phyloP scores from a whole-genome alignment of 2,797 vertebrate genomes.

The Darevskia nairensis region DNA sequence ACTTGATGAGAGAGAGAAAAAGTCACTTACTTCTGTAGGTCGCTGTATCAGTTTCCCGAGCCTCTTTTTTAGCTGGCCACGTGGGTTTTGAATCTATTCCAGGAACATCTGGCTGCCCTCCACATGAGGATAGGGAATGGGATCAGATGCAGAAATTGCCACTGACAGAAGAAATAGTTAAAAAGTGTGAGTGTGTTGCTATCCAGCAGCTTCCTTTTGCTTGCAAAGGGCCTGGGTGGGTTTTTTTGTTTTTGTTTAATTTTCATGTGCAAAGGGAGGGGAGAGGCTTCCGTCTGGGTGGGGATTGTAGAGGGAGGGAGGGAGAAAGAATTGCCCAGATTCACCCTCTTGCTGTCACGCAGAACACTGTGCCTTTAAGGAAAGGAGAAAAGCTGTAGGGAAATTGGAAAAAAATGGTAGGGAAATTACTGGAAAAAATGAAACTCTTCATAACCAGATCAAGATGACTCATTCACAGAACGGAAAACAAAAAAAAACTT shows the following conservation, averaged over 20 bases:
- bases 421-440: slow-evolving; percentile 62
- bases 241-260: neutral
- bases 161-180: neutral
- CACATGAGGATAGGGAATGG: neutral
- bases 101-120: neutral
- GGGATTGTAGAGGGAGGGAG: slow-evolving; percentile 24
- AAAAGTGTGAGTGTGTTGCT: neutral
- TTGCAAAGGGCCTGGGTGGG: neutral
- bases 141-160: neutral
- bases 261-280: slow-evolving; percentile 54
- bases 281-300: slow-evolving; percentile 56
- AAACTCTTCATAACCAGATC: neutral
- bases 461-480: slow-evolving; percentile 34
- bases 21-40: slow-evolving; percentile 60
- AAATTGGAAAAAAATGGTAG: slow-evolving; percentile 41
- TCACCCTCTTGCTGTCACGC: slow-evolving; percentile 19
- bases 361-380: slow-evolving; percentile 58
- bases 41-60: slow-evolving; percentile 35
- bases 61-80: neutral
- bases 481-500: rapidly evolving
- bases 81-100: neutral
- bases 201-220: slow-evolving; percentile 46
- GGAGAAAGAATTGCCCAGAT: neutral
- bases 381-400: neutral
- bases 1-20: slow-evolving; percentile 32